Base-by-base conservation (phyloP, 1,140 invertebrate species). In the Nixonia krombeini region DNA sequence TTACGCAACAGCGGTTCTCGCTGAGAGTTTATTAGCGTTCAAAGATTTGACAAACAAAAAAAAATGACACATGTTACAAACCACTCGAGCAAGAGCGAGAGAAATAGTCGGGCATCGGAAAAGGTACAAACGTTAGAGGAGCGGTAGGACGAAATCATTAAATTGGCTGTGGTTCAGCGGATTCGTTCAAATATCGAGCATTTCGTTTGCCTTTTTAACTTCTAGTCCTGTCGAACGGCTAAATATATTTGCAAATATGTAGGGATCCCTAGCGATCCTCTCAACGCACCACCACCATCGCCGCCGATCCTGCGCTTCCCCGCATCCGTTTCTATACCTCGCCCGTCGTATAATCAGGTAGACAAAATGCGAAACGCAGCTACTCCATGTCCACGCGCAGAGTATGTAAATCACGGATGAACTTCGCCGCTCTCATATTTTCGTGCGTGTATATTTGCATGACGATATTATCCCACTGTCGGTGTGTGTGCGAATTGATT, bases 161-260 rank as follows among this genome's bases (percentile, higher is more conserved):
- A 83, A 82, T 81, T 78, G 78, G 71, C 72, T 68, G 69, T 53
- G 79, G 74, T 49, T 81, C 70, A 82, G 57, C 70, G 75, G 72
- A 47, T 55, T 62, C 63, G 70, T 42, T 65, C 61, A 51, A 72
- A 67, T 74, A 74, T 76, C 77, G 65, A 69, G 49, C 67, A 58
- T 67, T 61, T 69, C 72, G 73, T 75, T 82, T 76, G 76, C 73
- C 76, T 75, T 81, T 83, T 83, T 81, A 81, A 81, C 78, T 81
- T 75, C 46, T 66, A 51, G 53, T 46, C 56, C 66, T 63, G 63
- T 56, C 62, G 68, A 72, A 72, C 57, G 59, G 70, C 70, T 80
- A 81, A 82, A 81, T 80, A 78, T 81, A 81, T 82, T 81, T 83
- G 79, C 78, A 83, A 82, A 83, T 83, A 81, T 81, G 72, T 81